Base-by-base conservation (phyloP, 2,888 invertebrate genomes). In the Ophion costatus region DNA sequence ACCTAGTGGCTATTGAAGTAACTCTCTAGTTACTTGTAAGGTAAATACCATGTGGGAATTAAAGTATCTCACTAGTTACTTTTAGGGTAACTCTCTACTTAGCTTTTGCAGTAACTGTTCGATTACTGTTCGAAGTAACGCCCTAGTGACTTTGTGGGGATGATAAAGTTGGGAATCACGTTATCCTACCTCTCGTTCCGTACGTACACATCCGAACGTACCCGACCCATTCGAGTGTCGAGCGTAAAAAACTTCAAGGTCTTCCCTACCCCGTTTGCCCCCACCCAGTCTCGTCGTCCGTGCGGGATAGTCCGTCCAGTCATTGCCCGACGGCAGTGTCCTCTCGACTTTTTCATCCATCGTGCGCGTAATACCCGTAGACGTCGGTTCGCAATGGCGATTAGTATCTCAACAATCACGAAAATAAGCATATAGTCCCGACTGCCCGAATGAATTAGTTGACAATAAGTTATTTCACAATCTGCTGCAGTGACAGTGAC, bases 401-500 rank as follows among this genome's bases (percentile, higher is more conserved):
- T 74, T 61, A 70, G 20, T 29, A 67, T 45, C 17, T 71, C 24
- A 33, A 77, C 67, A 22, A 74, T 67, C 38, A 73, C 77, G 77
- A 75, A 66, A 83, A 71, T 33, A 56, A 83, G 2, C 45, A 69
- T 78, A 79, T 80, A 77, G 75, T 64, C 67, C 63, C 42, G 51
- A 9, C 11, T 20, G 64, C 20, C 38, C 38, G 11, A 67, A 61
- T 83, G 51, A 33, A 76, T 79, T 66, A 76, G 56, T 45, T 11
- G 80, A 64, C 69, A 82, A 70, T 38, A 17, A 38, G 7, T 57
- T 14, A 87, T 89, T 92, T 93, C 93, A 93, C 93, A 91, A 90
- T 93, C 92, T 92, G 90, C 92, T 93, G 93, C 93, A 93, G 93
- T 93, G 93, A 88, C 93, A 92, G 93, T 93, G 92, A 93, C 92